Evolutionary conservation across 2,113 vertebrate genomes (phyloP).

Genomic region (cattle (Bos taurus)): ARS-UCD2.0 NC_037338.1:104571501-104572000

Average conservation of each 20-base stretch:
- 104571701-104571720: fast-evolving
- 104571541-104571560: fast-evolving
- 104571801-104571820: neutral
- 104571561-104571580: neutral
- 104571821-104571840: neutral
- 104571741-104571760: neutral
- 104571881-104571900: neutral
- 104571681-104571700: fast-evolving
- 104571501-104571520: fast-evolving
- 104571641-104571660: neutral
- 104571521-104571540: neutral
- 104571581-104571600: fast-evolving
- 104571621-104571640: neutral
- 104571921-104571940: neutral
- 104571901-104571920: neutral
- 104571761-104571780: too few species aligned
- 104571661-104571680: neutral
- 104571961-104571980: neutral
- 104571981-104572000: neutral
- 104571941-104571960: neutral
- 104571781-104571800: neutral
- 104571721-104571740: fast-evolving
- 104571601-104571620: neutral
- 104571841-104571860: neutral
- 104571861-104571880: neutral